Conservation (phyloP, 2,888 invertebrate genomes). For the Dryadula phaetusa region DNA sequence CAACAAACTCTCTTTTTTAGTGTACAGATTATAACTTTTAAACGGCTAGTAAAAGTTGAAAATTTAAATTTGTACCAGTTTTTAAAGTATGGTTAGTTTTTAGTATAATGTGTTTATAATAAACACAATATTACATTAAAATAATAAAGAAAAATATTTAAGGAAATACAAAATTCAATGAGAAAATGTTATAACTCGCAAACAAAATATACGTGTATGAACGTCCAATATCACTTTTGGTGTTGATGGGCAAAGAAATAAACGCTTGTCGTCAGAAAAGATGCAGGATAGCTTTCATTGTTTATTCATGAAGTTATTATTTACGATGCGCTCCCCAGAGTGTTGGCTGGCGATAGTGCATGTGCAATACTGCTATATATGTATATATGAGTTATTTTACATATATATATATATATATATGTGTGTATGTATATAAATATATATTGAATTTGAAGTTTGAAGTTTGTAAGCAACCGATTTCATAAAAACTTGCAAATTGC, state of each 20-base stretch:
- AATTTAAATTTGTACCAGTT: neutral
- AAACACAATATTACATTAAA: too few species aligned
- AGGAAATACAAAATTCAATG: too few species aligned
- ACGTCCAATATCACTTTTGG: constrained; percentile 3
- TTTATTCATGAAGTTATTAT: constrained; percentile 78
- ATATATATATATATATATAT: too few species aligned
- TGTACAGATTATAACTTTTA: constrained; percentile 11
- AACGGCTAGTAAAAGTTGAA: neutral
- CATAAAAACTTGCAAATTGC: too few species aligned
- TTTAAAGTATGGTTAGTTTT: too few species aligned
- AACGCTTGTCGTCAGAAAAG: constrained; percentile 25
- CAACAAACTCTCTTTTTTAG: constrained; percentile 1
- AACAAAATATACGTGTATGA: too few species aligned
- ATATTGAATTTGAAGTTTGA: too few species aligned
- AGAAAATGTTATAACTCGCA: too few species aligned
- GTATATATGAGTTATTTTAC: neutral
- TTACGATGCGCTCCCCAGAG: constrained; percentile 54
- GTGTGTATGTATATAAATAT: too few species aligned
- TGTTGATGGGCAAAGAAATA: constrained; percentile 23
- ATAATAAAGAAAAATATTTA: too few species aligned
- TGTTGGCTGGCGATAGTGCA: constrained; percentile 3
- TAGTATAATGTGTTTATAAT: too few species aligned
- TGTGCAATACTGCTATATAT: neutral
- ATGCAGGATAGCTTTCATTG: constrained; percentile 62
- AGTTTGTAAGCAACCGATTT: too few species aligned